Evolutionary conservation across 2,113 vertebrate species (phyloP), one percentile per base, ranked within the genome.

Genomic region (Oryzias woworae): DNA sequence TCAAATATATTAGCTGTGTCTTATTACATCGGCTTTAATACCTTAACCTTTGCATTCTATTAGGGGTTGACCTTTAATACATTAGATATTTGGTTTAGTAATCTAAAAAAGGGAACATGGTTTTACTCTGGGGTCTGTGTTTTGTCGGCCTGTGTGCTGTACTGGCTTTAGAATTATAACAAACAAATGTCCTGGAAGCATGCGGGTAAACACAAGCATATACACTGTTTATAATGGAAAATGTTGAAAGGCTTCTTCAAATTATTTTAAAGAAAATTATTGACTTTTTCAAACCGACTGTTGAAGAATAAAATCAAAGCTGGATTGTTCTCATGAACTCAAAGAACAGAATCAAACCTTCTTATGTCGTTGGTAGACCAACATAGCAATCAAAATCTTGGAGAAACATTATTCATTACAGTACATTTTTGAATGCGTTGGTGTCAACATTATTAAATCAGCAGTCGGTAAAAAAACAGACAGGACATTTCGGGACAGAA

Each of bases 61-160:
- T 28, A n/a, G 26, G 46, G 45, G 46, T 69, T 85, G 84, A 88
- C 83, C 84, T 88, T 89, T 87, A 74, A 73, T 81, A 69, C 54
- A 54, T 42, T 5, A 62, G 51, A 65, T 44, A 77, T 68, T 48
- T 1, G 31, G 57, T 76, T 52, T 73, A 70, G 52, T 78, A 77
- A 71, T 70, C 41, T 26, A 55, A 78, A 53, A 79, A 62, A 58
- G 31, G 20, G 60, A 58, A 77, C 51, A 58, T 26, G 23, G 43
- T 62, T 64, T 74, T 50, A 47, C 63, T 71, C 10, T 62, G 54
- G 45, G 63, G 28, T 31, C 36, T 56, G 42, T 73, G 72, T 71
- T 69, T 28, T 73, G 65, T 69, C 77, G 82, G 59, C 7, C 62
- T 55, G 23, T 41, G 47, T 74, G 86, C 77, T 83, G 46, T 62